These are phyloP conservation scores for Oxystoma pomonae DNA, from an alignment of 2,888 invertebrate genomes.

Conservation along the genomic window DNA sequence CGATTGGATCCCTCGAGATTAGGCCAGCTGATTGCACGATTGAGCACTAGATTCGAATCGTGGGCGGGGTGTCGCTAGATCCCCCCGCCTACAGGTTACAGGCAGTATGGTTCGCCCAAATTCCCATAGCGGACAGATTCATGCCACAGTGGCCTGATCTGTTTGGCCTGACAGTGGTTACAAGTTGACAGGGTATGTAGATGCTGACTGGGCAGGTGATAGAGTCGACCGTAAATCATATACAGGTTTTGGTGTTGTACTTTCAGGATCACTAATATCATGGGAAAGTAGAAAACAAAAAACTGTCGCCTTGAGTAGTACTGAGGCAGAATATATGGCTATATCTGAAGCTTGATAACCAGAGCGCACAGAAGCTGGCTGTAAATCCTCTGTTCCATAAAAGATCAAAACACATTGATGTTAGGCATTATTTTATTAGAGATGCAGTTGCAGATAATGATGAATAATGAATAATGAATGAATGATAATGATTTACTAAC, in stretches of 20 bases:
- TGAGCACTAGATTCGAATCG: no score
- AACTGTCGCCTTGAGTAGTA: conserved; percentile 12
- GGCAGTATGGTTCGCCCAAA: no score
- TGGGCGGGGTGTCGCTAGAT: no score
- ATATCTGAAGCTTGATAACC: not conserved
- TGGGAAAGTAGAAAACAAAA: conserved; percentile 16
- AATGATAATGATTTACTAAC: no score
- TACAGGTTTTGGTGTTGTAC: conserved; percentile 5
- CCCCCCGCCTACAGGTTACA: no score
- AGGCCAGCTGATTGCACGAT: no score
- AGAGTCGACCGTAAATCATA: conserved; percentile 10
- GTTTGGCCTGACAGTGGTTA: no score
- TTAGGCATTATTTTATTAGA: not conserved
- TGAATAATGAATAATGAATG: no score
- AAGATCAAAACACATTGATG: not conserved
- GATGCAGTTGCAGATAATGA: no score
- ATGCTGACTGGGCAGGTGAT: conserved; percentile 15
- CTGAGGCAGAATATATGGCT: not conserved
- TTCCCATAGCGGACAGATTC: no score
- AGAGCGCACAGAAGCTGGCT: not conserved
- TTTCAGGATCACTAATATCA: conserved; percentile 8
- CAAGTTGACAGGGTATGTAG: conserved; percentile 9
- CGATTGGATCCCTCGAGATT: no score
- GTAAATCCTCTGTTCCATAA: not conserved
- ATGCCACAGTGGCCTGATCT: no score